Conservation (phyloP, 2,888 invertebrate species). For the Nyleta sp. region DNA sequence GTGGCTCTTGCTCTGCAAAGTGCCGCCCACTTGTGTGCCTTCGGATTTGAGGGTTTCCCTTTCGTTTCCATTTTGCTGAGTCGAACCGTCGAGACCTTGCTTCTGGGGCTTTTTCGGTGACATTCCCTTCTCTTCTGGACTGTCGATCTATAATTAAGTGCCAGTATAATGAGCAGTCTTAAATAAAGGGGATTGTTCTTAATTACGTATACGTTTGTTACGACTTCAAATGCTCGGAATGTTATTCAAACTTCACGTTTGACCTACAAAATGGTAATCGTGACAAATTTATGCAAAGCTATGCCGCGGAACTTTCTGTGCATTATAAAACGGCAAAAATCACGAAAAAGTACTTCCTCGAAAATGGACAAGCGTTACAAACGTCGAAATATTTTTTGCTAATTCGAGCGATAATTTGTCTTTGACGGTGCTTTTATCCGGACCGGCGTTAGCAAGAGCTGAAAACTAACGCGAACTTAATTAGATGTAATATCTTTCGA, state of each 20-base stretch:
- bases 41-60: slow-evolving; percentile 88
- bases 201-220: slow-evolving; percentile 1
- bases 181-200: slow-evolving; percentile 3
- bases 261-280: slow-evolving; percentile 12
- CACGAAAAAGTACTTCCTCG: slow-evolving; percentile 1
- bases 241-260: slow-evolving; percentile 1
- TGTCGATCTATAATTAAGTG: slow-evolving; percentile 75
- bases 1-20: slow-evolving; percentile 83
- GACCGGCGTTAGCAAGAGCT: too few species aligned
- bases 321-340: neutral
- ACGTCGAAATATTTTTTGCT: too few species aligned
- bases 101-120: slow-evolving; percentile 83
- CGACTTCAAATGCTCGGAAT: too few species aligned
- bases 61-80: slow-evolving; percentile 77
- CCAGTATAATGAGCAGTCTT: neutral
- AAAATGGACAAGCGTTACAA: neutral
- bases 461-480: slow-evolving; percentile 1
- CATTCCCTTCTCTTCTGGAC: slow-evolving; percentile 82
- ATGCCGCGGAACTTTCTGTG: neutral
- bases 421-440: neutral
- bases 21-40: slow-evolving; percentile 92
- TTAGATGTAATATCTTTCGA: slow-evolving; percentile 8
- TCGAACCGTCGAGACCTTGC: slow-evolving; percentile 83
- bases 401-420: too few species aligned
- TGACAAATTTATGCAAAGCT: slow-evolving; percentile 10